A percentile compares a stretch with the other conserved stretches of the same genome.
Conservation (phyloP, 1,140 invertebrate species). For the Copidosoma floridanum region DNA sequence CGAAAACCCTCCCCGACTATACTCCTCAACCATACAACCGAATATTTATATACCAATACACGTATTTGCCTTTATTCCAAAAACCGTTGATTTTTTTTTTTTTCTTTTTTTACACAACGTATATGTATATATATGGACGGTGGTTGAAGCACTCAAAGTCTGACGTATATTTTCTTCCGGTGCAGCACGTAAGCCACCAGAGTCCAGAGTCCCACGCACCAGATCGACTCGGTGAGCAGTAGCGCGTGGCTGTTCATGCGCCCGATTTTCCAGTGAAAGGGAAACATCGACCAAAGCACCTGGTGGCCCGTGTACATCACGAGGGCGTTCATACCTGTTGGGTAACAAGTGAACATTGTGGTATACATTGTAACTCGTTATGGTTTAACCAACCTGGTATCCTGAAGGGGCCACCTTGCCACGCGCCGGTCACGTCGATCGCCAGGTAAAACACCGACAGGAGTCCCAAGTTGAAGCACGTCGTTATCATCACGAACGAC, state of each 20-base stretch:
- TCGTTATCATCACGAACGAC: slow-evolving; percentile 80
- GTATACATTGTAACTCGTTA: too few species aligned
- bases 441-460: slow-evolving; percentile 74
- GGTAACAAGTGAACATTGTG: too few species aligned
- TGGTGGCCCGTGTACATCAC: slow-evolving; percentile 83
- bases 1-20: too few species aligned
- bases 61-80: too few species aligned
- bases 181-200: slow-evolving; percentile 71
- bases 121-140: too few species aligned
- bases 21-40: too few species aligned
- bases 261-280: slow-evolving; percentile 74
- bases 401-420: slow-evolving; percentile 81
- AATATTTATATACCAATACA: too few species aligned
- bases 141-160: too few species aligned
- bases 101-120: too few species aligned
- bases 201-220: slow-evolving; percentile 80
- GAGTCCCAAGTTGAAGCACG: slow-evolving; percentile 70
- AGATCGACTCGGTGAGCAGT: slow-evolving; percentile 73
- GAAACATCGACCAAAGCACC: slow-evolving; percentile 77
- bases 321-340: slow-evolving; percentile 84
- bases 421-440: slow-evolving; percentile 76
- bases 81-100: too few species aligned
- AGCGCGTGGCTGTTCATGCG: slow-evolving; percentile 72
- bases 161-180: slow-evolving; percentile 69
- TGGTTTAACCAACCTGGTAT: slow-evolving; percentile 57